A percentile compares a stretch with the other conserved stretches of the same genome.
Conservation (phyloP, 2,888 invertebrate genomes). For the Desoria tigrina region DNA sequence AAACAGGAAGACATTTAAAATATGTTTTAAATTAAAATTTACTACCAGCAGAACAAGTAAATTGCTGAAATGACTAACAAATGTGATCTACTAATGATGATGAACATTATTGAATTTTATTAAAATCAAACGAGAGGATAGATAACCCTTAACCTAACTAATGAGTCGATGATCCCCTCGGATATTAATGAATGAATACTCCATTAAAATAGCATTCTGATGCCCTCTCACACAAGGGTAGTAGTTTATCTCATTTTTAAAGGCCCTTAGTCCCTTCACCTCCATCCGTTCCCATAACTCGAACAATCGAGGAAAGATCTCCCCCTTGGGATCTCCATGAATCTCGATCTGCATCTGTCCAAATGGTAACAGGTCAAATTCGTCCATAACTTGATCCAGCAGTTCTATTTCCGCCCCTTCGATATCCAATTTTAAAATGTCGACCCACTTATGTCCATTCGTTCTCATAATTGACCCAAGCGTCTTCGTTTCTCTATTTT, state of each 20-base stretch:
- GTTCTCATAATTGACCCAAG: slow-evolving; percentile 21
- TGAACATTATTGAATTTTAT: too few relatives aligned
- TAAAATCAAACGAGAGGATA: too few relatives aligned
- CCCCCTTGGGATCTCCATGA: slow-evolving; percentile 17
- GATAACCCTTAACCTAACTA: too few relatives aligned
- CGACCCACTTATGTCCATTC: slow-evolving; percentile 33
- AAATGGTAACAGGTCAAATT: slow-evolving; percentile 24
- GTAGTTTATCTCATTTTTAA: slow-evolving; percentile 30
- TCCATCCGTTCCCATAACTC: slow-evolving; percentile 32
- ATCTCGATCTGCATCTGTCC: slow-evolving; percentile 25
- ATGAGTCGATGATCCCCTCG: slow-evolving; percentile 4
- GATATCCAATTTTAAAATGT: slow-evolving; percentile 40
- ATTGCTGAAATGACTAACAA: too few relatives aligned
- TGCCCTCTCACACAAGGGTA: slow-evolving; percentile 17
- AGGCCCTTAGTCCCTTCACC: slow-evolving; percentile 28
- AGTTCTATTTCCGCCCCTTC: slow-evolving; percentile 32
- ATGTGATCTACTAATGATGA: too few relatives aligned
- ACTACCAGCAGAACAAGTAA: too few relatives aligned
- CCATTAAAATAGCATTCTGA: slow-evolving; percentile 23
- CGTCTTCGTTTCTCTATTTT: slow-evolving; percentile 21
- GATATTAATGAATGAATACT: slow-evolving; percentile 34
- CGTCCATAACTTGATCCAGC: slow-evolving; percentile 15
- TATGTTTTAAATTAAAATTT: too few relatives aligned
- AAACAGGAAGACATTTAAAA: too few relatives aligned
- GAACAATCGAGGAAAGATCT: slow-evolving; percentile 24